phyloP scores from a whole-genome alignment of 2,797 vertebrate genomes.

The Rhynchotus rufescens region DNA sequence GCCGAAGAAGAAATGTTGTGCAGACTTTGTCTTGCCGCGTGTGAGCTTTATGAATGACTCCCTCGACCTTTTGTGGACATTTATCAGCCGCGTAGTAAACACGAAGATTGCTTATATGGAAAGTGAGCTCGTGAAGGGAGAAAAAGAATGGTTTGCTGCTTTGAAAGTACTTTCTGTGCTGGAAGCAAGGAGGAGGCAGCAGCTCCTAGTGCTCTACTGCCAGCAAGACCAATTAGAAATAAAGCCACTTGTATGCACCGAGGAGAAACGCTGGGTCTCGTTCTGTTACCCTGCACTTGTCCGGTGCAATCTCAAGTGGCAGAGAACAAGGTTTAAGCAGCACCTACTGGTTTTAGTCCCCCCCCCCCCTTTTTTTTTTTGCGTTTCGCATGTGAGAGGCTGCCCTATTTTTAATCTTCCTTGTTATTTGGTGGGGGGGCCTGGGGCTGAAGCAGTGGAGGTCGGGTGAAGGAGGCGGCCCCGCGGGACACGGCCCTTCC shows the following conservation, averaged over 20 bases:
- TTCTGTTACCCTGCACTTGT: too few species aligned
- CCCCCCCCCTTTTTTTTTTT: background rate
- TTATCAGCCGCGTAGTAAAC: slow-evolving; percentile 14
- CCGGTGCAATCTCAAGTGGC: too few species aligned
- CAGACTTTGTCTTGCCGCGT: background rate
- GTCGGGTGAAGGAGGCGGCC: background rate
- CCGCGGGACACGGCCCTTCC: too few species aligned
- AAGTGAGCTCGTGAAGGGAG: slow-evolving; percentile 33
- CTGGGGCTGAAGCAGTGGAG: background rate
- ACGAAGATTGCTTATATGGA: slow-evolving; percentile 22
- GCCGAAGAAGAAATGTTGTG: background rate
- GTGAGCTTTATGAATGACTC: background rate
- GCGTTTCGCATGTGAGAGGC: background rate
- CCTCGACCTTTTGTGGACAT: slow-evolving; percentile 1
- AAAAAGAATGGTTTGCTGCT: slow-evolving; percentile 31
- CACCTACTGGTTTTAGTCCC: too few species aligned
- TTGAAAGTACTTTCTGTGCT: slow-evolving; percentile 8
- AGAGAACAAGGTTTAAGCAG: too few species aligned
- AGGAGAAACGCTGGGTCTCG: background rate
- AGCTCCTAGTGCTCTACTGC: background rate
- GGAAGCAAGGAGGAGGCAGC: background rate
- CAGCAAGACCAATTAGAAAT: background rate
- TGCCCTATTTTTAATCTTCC: background rate
- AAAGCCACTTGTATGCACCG: background rate
- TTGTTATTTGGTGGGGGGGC: background rate